Conservation (phyloP, 2,888 invertebrate genomes). For the Oscheius sp. region DNA sequence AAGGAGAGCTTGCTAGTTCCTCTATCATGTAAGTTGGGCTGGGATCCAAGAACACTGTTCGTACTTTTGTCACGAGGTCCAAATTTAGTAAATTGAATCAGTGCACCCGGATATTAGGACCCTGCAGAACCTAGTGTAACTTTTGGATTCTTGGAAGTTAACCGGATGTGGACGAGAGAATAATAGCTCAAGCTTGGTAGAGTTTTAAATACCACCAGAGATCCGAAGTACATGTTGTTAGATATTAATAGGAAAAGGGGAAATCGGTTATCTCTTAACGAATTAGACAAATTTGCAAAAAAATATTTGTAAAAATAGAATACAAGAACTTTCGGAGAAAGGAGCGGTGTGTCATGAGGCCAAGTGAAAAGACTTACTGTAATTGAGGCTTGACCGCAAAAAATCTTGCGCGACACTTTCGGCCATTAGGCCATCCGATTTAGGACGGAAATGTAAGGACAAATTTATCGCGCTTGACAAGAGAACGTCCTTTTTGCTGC, state of each 20-base stretch:
- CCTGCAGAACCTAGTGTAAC: neutral
- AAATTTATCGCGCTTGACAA: neutral
- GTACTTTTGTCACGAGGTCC: neutral
- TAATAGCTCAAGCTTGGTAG: neutral
- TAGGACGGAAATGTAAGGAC: neutral
- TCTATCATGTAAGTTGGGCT: constrained; percentile 14
- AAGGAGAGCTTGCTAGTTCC: constrained; percentile 18
- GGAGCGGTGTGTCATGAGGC: too few species aligned
- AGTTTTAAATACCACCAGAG: too few species aligned
- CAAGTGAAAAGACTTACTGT: neutral
- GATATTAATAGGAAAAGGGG: too few species aligned
- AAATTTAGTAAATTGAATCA: neutral
- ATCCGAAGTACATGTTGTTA: too few species aligned
- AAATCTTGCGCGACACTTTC: neutral
- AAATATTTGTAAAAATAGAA: too few species aligned
- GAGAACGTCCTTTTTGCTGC: neutral
- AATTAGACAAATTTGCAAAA: too few species aligned
- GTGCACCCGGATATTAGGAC: neutral
- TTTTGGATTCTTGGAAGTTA: neutral
- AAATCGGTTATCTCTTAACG: too few species aligned
- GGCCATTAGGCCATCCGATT: constrained; percentile 4
- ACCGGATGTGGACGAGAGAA: neutral
- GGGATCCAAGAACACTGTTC: neutral
- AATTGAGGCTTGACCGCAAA: neutral
- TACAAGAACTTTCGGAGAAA: too few species aligned